Evolutionary conservation across 2,113 vertebrate species (phyloP).

Genomic region (Aptenodytes forsteri): DNA sequence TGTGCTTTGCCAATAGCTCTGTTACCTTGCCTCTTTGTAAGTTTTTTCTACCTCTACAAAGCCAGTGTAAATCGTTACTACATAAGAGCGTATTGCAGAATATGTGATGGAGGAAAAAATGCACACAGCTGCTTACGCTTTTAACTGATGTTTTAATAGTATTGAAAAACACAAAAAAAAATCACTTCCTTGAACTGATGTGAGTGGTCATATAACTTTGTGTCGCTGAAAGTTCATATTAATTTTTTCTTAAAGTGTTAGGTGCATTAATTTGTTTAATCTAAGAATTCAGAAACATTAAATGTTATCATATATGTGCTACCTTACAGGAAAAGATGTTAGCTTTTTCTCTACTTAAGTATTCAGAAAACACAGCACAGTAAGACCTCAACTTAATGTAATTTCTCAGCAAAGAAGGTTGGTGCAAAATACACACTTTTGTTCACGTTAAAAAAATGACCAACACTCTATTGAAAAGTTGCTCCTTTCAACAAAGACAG

Average conservation of each 20-base stretch:
- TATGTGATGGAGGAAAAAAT: neutral
- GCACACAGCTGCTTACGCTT: neutral
- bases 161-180: neutral
- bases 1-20: neutral
- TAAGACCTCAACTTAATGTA: neutral
- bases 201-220: neutral
- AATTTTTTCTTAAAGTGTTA: neutral
- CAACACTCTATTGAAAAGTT: neutral
- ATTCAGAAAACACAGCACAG: neutral
- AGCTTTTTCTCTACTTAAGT: neutral
- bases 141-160: neutral
- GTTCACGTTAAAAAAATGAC: accelerated
- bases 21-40: neutral
- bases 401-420: neutral
- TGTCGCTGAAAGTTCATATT: neutral
- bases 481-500: neutral
- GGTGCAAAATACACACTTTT: neutral
- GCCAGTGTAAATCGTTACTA: neutral
- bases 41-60: neutral
- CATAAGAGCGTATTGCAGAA: neutral
- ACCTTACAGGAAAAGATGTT: neutral
- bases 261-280: neutral
- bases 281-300: neutral
- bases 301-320: neutral
- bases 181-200: neutral